Base-by-base conservation (phyloP, 2,888 invertebrate genomes). In the Drosophila hawaiiensis region DNA sequence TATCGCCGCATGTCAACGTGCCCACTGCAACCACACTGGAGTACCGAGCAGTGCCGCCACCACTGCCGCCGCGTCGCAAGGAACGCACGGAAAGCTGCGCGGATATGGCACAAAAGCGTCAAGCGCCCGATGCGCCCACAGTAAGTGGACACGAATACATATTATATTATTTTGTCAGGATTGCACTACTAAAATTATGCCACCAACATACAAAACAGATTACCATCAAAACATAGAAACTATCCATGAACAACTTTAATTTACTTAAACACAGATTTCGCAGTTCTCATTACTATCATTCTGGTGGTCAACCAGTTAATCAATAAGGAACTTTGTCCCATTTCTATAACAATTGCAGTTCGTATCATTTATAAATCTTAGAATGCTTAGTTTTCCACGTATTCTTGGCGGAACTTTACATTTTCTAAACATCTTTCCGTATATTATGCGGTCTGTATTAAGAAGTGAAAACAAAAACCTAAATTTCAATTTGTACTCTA, bases 91-190 rank as follows among this genome's bases (percentile, higher is more conserved):
- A 93, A 70, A 91, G 89, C 70, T 91, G 92, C 65, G 90, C 91
- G 25, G 92, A 92, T 70, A 84, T 92, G 79, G 93, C 93, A 41
- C 93, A 94, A 82, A 93, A 92, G 73, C 94, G 95, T 82, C 96
- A 95, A 93, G 95, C 95, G 63, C 95, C 95, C 66, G 95, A 95
- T 91, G 96, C 96, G 61, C 96, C 96, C n/a, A 92, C 90, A 73
- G 93, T 93, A 87, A 90, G 80, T 76, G 22, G 10, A 58, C n/a
- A 16, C 3, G 2, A 37, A 10, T 55, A 31, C 6, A 25, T 16
- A 2, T 16, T 6, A 33, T 19, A 4, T 10, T 22, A 0, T 22
- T 43, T 22, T 12, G 12, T 43, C 12, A 2, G 12, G 12, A 14
- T 12, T 22, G 2, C 22, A 43, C 22, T 2, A 12, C 19, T 37